Base-by-base conservation (phyloP, 2,888 invertebrate genomes). In the Pinctada fucata region DNA sequence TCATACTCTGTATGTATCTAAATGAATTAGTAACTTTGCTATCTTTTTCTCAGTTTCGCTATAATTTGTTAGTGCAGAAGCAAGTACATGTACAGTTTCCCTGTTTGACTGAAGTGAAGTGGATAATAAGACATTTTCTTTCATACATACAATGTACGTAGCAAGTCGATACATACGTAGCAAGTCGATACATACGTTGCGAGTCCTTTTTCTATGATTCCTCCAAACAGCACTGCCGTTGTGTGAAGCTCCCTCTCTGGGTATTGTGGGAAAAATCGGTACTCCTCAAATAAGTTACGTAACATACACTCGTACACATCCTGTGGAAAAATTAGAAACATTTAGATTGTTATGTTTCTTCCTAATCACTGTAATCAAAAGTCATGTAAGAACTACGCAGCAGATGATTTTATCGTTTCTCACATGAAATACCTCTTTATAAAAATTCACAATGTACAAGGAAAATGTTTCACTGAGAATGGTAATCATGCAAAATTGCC, bases 241-340 rank as follows among this genome's bases (percentile, higher is more conserved):
- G 97, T 98, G 91, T 97, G 97, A 47, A 99, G 94, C 93, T 99
- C 99, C 92, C 98, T 97, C 86, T 99, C 99, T 0, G 99, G 99
- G 93, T 99, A 99, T 91, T 99, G 98, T 1, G 98, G 97, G 91
- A 99, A 99, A 93, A 99, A 99, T 87, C 97, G 95, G 93, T 99
- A 99, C 92, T 99, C 99, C 92, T 99, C 99, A 92, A 99, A 99
- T 13, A 99, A 94, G 93, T 99, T 99, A 78, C 98, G 95, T 84
- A 99, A 94, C 97, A 99, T 99, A 91, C 99, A 99, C 68, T 96
- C 96, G 93, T 97, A 99, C 0, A 99, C 92, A 80, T 93, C 92
- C 92, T 93, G 86, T 64, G 86, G 79, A 74, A n/a, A 16, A 16
- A 66, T 8, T 16, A 16, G 16, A 58, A 13, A 58, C 8, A 58